A percentile compares a stretch with the other conserved stretches of the same genome.
These are phyloP conservation scores for Palythoa heliodiscus DNA, from an alignment of 92 coral and sea anemone species.

Conservation along the genomic window DNA sequence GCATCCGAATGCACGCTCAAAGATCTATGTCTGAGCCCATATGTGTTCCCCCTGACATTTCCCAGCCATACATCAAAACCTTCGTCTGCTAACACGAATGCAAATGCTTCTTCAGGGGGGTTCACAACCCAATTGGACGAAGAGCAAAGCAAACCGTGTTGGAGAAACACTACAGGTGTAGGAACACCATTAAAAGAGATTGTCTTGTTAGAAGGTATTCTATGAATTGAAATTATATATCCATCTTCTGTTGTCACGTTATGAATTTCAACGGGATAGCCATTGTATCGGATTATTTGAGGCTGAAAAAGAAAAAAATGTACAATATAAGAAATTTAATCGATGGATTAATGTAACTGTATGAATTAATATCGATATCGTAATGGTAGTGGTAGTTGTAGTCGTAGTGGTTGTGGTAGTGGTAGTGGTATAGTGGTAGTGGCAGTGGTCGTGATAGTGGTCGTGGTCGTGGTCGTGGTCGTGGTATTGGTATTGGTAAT, in stretches of 20 bases:
- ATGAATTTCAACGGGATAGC: conserved; percentile 88
- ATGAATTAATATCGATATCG: no score
- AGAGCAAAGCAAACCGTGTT: conserved; percentile 78
- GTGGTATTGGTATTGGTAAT: no score
- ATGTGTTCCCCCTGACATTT: conserved; percentile 84
- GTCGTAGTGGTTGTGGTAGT: no score
- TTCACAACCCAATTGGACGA: conserved; percentile 79
- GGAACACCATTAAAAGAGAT: conserved; percentile 35
- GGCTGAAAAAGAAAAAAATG: conserved; percentile 52
- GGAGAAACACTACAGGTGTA: conserved; percentile 75
- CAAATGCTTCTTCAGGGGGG: conserved; percentile 75
- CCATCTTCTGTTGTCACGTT: conserved; percentile 83
- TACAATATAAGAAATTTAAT: not conserved
- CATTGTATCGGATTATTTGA: conserved; percentile 77
- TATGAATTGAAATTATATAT: conserved; percentile 74
- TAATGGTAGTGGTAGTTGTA: no score
- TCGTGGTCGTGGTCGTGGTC: no score
- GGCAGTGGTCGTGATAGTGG: no score
- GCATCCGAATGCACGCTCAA: conserved; percentile 68
- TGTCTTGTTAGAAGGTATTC: conserved; percentile 75
- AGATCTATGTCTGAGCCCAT: conserved; percentile 65
- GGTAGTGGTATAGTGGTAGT: no score
- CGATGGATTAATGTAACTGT: no score
- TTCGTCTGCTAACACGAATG: conserved; percentile 77
- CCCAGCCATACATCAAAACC: conserved; percentile 96